Evolutionary conservation across 2,888 invertebrate species (phyloP).

Genomic region (Coenonympha glycerion): DNA sequence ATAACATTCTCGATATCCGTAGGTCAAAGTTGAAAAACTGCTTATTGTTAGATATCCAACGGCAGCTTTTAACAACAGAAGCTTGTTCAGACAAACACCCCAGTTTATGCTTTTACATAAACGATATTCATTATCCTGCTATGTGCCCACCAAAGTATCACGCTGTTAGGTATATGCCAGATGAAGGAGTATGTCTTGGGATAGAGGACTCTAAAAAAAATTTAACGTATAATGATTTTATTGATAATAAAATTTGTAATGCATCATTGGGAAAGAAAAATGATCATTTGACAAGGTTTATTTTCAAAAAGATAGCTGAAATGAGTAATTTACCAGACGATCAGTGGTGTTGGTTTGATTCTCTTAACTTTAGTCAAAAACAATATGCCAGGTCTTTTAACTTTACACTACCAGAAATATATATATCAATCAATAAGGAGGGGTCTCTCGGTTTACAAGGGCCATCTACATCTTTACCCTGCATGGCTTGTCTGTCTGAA

Average conservation of each 20-base stretch:
- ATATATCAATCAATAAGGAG: slow-evolving; percentile 49
- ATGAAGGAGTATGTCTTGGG: slow-evolving; percentile 56
- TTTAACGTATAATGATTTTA: slow-evolving; percentile 46
- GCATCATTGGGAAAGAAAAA: slow-evolving; percentile 45
- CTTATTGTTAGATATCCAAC: slow-evolving; percentile 48
- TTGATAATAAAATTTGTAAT: slow-evolving; percentile 39
- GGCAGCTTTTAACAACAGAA: slow-evolving; percentile 42
- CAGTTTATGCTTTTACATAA: slow-evolving; percentile 58
- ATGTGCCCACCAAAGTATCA: slow-evolving; percentile 58
- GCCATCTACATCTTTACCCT: slow-evolving; percentile 34
- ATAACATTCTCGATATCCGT: slow-evolving; percentile 34
- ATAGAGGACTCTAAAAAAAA: slow-evolving; percentile 45
- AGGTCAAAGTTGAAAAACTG: slow-evolving; percentile 48
- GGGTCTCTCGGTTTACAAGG: slow-evolving; percentile 45
- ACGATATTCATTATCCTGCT: slow-evolving; percentile 50
- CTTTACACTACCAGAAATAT: slow-evolving; percentile 22
- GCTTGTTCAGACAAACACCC: slow-evolving; percentile 48
- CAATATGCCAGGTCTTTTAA: neutral
- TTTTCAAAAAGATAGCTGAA: slow-evolving; percentile 53
- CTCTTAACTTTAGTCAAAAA: slow-evolving; percentile 14
- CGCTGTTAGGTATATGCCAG: slow-evolving; percentile 50
- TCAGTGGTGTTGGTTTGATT: slow-evolving; percentile 57
- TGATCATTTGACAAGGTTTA: slow-evolving; percentile 43
- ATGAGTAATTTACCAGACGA: slow-evolving; percentile 37
- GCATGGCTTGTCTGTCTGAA: slow-evolving; percentile 61